Base-by-base conservation (phyloP, 2,113 vertebrate species). In the Scortum barcoo region DNA sequence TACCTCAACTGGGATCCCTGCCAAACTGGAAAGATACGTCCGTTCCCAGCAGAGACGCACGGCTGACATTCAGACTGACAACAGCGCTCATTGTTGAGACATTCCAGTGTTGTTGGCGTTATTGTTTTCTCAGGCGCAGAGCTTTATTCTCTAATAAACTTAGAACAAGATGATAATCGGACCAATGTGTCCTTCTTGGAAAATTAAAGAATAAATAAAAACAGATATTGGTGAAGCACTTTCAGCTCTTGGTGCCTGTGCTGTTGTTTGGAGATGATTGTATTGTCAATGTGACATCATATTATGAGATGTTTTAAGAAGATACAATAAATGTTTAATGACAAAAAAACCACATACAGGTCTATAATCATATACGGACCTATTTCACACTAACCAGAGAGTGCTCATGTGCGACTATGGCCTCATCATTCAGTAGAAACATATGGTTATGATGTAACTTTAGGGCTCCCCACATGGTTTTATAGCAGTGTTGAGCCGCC, bases 61-160 rank as follows among this genome's bases (percentile, higher is more conserved):
- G 76, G 90, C 73, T 76, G 72, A 84, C 68, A 51, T 70, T 87
- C 76, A 76, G 4, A 81, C 46, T 63, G 77, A 88, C 76, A 86
- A 78, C 78, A 74, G 72, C 0, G 9, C 73, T 84, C 77, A 70
- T 78, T 86, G 72, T 86, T 78, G 51, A 73, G 54, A 76, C 63
- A 81, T 76, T 82, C 60, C 79, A 62, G 33, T n/a, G 33, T 54
- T 56, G 54, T 53, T 85, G 56, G 26, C n/a, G 1, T 30, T 66
- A 22, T 80, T 76, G 56, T 86, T 87, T 84, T 81, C 53, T 87
- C 71, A 72, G 51, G 53, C 61, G 53, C 50, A 12, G n/a, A 30
- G 72, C 60, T 74, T 76, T 67, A 66, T 76, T 78, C 30, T 54
- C 61, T 69, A 79, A 78, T 85, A 62, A 74, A 81, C 62, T 63